Evolutionary conservation across 1,140 invertebrate species (phyloP), one percentile per base, ranked within the genome.

Genomic region (Cydia pomonella): DNA sequence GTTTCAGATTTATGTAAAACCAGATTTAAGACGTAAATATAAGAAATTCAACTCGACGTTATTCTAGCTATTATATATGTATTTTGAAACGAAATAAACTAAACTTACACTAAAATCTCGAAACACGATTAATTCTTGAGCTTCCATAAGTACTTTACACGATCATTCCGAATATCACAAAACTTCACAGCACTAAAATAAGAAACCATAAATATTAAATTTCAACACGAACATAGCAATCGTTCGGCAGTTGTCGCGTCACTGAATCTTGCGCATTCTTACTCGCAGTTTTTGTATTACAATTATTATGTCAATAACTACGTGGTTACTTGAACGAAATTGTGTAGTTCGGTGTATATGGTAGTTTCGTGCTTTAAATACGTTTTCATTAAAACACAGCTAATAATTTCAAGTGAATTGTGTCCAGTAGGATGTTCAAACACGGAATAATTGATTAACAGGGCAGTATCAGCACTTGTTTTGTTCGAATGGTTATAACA

Each of bases 111-210:
- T 33, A 64, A 63, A 75, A 6, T 33, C 64, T 16, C 62, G 38
- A 64, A 63, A 75, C 9, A 77, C 78, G 78, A 83, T 80, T 69
- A 79, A 77, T 75, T 80, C 75, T 71, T 78, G 77, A 73, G 77
- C 73, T 79, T 83, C 80, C 79, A 82, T 69, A 5, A 18, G 29
- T 33, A 18, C 62, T 25, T 18, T 5, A 38, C 64, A 69, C 64
- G 41, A 18, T 69, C 18, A 69, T 69, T 38, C 1, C n/a, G 6
- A 25, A 29, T 10, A 21, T 38, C 64, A 69, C 64, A 69, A 69
- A 69, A 59, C 12, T 23, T 59, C 53, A 59, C 53, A 12, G 41
- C 27, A 69, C 64, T 18, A 33, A 64, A 18, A 69, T 33, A 38
- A 38, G 23, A 18, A 33, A 18, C n/a, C 64, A 6, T 41, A 69